Base-by-base conservation (phyloP, 2,797 vertebrate genomes). In the Coluber constrictor region DNA sequence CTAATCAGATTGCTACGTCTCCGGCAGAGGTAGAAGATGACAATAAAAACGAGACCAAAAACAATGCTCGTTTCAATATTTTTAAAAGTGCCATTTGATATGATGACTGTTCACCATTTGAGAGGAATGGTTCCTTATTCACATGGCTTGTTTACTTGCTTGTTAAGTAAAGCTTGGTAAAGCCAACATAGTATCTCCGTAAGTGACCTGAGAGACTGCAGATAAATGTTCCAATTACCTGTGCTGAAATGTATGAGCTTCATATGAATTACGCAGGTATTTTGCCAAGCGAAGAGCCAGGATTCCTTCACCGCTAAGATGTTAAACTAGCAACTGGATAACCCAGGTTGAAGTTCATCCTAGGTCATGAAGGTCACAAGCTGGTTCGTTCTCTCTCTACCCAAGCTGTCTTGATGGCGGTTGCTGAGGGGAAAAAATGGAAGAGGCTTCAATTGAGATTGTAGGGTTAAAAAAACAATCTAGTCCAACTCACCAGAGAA, bases 1-100 rank as follows among this genome's bases (percentile, higher is more conserved):
- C 9, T 70, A 32, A 93, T 92, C 27, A 94, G 89, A 90, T 16
- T 74, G 27, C 60, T 43, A 89, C 55, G 89, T 93, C 32, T 37
- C 51, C 8, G 4, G 83, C 25, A 90, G n/a, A 70, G 37, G 37
- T 70, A 61, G 56, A 89, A 60, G 89, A 83, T 61, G 92, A n/a
- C 6, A 66, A n/a, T 70, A 91, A 70, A 66, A 74, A 86, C 54
- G 32, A 92, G 47, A 29, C 5, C 37, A 51, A 60, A 87, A 91
- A n/a, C 61, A 74, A 93, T 60, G 29, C 83, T 91, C 27, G 8
- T 70, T 91, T 89, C 18, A 0, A 86, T 70, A 16, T 61, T 61
- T 27, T 11, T 54, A 51, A 74, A 86, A 51, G 13, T 66, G 7
- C 57, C 70, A 59, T 20, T 56, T 91, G 54, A 27, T 54, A 29